phyloP scores from a whole-genome alignment of 2,888 invertebrate species.

The Neuroscelio doddi region DNA sequence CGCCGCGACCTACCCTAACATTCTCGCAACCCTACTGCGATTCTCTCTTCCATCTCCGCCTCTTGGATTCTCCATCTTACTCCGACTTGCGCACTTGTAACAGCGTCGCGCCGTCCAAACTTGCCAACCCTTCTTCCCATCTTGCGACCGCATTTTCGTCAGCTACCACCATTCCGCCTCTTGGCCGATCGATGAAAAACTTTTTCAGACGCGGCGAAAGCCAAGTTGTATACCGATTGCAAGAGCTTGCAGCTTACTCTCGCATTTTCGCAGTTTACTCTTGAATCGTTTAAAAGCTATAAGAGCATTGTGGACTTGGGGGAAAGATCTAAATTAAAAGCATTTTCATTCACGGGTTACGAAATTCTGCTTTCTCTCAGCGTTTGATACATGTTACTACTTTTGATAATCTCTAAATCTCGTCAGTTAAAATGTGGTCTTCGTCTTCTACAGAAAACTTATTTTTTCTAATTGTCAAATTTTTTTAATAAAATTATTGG shows the following conservation, averaged over 20 bases:
- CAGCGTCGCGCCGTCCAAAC: slow-evolving; percentile 41
- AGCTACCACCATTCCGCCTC: slow-evolving; percentile 25
- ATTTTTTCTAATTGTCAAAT: too few relatives aligned
- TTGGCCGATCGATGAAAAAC: slow-evolving; percentile 43
- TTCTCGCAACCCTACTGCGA: slow-evolving; percentile 45
- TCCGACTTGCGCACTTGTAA: slow-evolving; percentile 39
- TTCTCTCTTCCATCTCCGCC: slow-evolving; percentile 31
- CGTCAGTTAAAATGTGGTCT: too few relatives aligned
- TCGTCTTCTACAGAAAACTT: too few relatives aligned
- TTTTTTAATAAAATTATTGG: too few relatives aligned
- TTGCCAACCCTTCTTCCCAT: slow-evolving; percentile 42
- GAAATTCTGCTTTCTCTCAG: too few relatives aligned
- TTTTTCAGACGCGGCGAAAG: slow-evolving; percentile 37
- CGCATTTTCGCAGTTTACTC: slow-evolving; percentile 14
- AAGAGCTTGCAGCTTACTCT: slow-evolving; percentile 7
- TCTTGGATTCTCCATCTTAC: slow-evolving; percentile 27
- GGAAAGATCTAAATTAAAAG: too few relatives aligned
- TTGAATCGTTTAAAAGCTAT: too few relatives aligned
- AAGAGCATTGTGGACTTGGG: too few relatives aligned
- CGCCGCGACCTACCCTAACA: slow-evolving; percentile 69
- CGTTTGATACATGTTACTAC: too few relatives aligned
- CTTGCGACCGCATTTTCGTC: slow-evolving; percentile 46
- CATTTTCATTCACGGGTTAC: too few relatives aligned
- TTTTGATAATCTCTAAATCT: too few relatives aligned
- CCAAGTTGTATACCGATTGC: slow-evolving; percentile 20